Evolutionary conservation across 2,113 vertebrate species (phyloP), one percentile per base, ranked within the genome.

Genomic region (Rhynchopsitta pachyrhyncha): DNA sequence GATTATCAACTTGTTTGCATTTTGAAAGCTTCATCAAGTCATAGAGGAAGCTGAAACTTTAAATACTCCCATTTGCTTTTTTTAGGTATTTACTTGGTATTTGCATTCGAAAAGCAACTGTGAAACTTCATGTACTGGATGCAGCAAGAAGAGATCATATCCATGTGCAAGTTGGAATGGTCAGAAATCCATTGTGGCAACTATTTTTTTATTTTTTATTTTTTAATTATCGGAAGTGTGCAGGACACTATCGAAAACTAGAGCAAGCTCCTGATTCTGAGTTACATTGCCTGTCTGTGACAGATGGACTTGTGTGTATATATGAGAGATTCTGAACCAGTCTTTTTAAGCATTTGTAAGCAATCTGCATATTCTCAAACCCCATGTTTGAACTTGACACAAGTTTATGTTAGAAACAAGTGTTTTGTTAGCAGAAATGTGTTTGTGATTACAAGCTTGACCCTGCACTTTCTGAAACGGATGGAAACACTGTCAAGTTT

Each of bases 21-120:
- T 78, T 78, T 89, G 52, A 70, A 55, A 81, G 41, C 39, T 69
- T 66, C 55, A 12, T 5, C 0, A 3, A 92, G 16, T 79, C 15
- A 10, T 44, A 44, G 42, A 82, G 57, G 29, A 84, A 81, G 28
- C 42, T 41, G 37, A 59, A 83, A 39, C n/a, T 90, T 92, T n/a
- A 67, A 64, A 69, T 37, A 41, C 2, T 82, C 2, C 6, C 5
- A 1, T 96, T 95, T 97, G 94, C 4, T 96, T 42, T 84, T 82
- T 97, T n/a, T 88, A 99, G 99, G 99, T 97, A 98, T 99, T 97
- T 99, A 99, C 97, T 97, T 99, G 98, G 98, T 99, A 81, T 99
- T 99, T 97, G 98, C 98, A 44, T 99, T 99, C 90, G 99, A 99
- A 98, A 99, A 99, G 94, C 98, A 98, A 59, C 95, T 74, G 22